phyloP scores from a whole-genome alignment of 2,797 vertebrate genomes.

The Syngnathus acus region DNA sequence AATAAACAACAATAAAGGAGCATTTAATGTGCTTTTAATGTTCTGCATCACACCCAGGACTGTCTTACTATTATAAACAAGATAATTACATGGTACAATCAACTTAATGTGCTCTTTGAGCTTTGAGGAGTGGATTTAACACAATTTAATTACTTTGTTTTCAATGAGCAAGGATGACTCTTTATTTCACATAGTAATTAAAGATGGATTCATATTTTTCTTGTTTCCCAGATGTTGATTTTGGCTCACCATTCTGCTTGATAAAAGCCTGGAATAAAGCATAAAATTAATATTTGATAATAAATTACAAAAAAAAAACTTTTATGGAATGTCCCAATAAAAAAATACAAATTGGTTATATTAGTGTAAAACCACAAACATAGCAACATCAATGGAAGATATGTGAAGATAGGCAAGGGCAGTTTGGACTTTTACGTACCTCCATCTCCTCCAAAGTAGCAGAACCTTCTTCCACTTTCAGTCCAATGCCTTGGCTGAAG shows the following conservation, averaged over 20 bases:
- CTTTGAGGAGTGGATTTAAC: not conserved
- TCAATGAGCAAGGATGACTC: not conserved
- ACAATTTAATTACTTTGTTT: not conserved
- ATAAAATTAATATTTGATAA: not conserved
- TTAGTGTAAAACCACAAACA: not conserved
- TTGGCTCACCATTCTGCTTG: conserved; percentile 53
- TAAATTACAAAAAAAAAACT: no score
- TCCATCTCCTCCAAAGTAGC: conserved; percentile 62
- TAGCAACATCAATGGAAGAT: no score
- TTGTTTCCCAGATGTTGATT: conserved; percentile 61
- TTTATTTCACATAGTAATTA: conserved; percentile 51
- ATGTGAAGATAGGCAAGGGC: not conserved
- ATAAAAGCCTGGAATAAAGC: conserved; percentile 54
- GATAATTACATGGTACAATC: not conserved
- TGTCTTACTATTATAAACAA: not conserved
- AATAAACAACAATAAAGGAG: not conserved
- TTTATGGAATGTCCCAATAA: not conserved
- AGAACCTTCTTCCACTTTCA: conserved; percentile 51
- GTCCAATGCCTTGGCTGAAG: conserved; percentile 54
- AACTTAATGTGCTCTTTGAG: not conserved
- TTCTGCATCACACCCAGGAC: conserved; percentile 2
- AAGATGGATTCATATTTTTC: conserved; percentile 64
- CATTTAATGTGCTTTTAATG: conserved; percentile 1
- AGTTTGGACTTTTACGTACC: not conserved
- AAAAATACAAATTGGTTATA: not conserved